Percentiles rank a stretch among this genome's conserved stretches.
Conservation (phyloP, 2,888 invertebrate species). For the Nomada ferruginata region DNA sequence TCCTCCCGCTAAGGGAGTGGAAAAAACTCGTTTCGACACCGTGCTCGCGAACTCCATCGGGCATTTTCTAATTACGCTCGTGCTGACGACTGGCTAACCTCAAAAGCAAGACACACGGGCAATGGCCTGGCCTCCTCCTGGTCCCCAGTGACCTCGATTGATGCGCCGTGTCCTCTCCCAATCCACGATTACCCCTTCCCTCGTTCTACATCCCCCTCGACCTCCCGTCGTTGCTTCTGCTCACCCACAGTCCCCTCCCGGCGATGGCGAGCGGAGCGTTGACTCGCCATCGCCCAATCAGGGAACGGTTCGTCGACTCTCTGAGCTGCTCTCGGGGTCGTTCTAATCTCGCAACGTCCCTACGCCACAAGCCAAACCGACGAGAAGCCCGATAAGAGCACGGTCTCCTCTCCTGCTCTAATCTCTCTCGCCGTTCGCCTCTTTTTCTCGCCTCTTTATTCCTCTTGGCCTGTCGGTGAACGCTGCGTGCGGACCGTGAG, state of each 20-base stretch:
- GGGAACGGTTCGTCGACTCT: slow-evolving; percentile 76
- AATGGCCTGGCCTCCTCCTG: slow-evolving; percentile 84
- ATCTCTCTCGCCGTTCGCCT: slow-evolving; percentile 31
- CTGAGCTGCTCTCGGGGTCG: slow-evolving; percentile 73
- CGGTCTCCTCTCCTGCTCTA: slow-evolving; percentile 45
- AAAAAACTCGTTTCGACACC: slow-evolving; percentile 55
- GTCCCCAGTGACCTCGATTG: slow-evolving; percentile 84
- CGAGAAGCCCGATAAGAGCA: slow-evolving; percentile 73
- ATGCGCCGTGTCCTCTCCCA: slow-evolving; percentile 74
- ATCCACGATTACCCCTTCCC: slow-evolving; percentile 59
- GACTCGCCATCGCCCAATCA: slow-evolving; percentile 74
- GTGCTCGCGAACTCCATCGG: slow-evolving; percentile 54
- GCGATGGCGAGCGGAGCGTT: slow-evolving; percentile 69
- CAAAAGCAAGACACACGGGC: slow-evolving; percentile 82
- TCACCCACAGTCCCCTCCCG: slow-evolving; percentile 10
- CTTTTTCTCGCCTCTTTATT: slow-evolving; percentile 49
- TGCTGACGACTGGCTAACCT: slow-evolving; percentile 80
- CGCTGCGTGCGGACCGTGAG: slow-evolving; percentile 27
- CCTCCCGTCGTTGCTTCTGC: slow-evolving; percentile 24
- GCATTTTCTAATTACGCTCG: slow-evolving; percentile 79
- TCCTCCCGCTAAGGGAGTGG: background rate
- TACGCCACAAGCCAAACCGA: slow-evolving; percentile 70
- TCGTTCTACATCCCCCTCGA: slow-evolving; percentile 1
- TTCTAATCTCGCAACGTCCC: slow-evolving; percentile 75
- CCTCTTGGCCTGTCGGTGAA: slow-evolving; percentile 30